A percentile compares a stretch with the other conserved stretches of the same genome.
phyloP scores from a whole-genome alignment of 30 jellyfish, hydroid and myxozoan genomes.

The Nemopilema nomurai region DNA sequence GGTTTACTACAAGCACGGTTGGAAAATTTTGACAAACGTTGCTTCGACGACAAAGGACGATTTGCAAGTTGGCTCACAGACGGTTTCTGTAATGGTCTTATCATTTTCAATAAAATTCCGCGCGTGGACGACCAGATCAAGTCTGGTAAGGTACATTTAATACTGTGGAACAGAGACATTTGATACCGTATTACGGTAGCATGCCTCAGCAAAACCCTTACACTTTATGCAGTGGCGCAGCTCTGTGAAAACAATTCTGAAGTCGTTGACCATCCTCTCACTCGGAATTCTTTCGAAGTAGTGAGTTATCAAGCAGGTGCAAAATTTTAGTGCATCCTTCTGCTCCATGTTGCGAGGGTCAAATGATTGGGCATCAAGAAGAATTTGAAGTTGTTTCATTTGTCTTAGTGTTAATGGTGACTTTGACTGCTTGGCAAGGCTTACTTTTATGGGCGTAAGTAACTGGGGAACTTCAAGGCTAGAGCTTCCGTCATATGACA shows the following conservation, averaged over 20 bases:
- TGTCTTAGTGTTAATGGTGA: not conserved
- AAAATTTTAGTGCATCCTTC: constrained; percentile 7
- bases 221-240: not conserved
- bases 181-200: not conserved
- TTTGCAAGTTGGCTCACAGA: not conserved
- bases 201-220: not conserved
- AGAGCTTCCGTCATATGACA: too few relatives aligned
- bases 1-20: not conserved
- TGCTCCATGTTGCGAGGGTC: not conserved
- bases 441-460: too few relatives aligned
- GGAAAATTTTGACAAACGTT: not conserved
- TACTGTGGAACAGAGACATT: not conserved
- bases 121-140: not conserved
- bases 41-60: not conserved
- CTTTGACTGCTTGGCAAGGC: too few relatives aligned
- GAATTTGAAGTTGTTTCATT: not conserved
- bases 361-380: not conserved
- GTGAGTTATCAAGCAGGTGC: not conserved
- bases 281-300: not conserved
- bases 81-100: not conserved
- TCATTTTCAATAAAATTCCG: not conserved
- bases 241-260: not conserved
- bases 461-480: too few relatives aligned
- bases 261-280: constrained; percentile 4
- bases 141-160: not conserved